Conservation (phyloP, 2,113 vertebrate genomes). For the Cinclus cinclus region DNA sequence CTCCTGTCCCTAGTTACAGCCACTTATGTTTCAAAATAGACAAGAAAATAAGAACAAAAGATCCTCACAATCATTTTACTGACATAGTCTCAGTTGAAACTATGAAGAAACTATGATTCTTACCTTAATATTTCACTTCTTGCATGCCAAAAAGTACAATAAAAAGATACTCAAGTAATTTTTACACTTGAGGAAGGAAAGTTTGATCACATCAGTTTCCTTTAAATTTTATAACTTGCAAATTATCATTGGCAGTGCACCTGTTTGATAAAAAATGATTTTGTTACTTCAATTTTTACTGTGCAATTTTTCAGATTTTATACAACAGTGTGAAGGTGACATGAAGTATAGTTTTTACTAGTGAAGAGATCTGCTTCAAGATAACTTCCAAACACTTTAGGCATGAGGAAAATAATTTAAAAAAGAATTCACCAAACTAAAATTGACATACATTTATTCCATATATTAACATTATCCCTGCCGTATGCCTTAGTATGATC, state of each 20-base stretch:
- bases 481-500: constrained; percentile 50
- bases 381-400: constrained; percentile 30
- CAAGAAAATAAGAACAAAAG: constrained; percentile 16
- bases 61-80: background rate
- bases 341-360: background rate
- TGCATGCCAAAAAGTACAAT: background rate
- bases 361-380: constrained; percentile 1
- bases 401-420: constrained; percentile 37
- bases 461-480: constrained; percentile 44
- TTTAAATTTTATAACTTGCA: background rate
- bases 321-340: background rate
- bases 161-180: background rate
- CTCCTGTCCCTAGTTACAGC: background rate
- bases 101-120: background rate
- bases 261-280: background rate
- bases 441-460: constrained; percentile 56
- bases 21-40: constrained; percentile 17
- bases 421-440: constrained; percentile 46
- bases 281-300: background rate
- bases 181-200: background rate
- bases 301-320: background rate
- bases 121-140: background rate
- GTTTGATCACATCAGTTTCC: background rate
- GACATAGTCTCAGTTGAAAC: background rate
- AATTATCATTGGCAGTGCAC: background rate